Percentiles rank a stretch among this genome's conserved stretches.
Conservation (phyloP, 2,113 vertebrate species). For the Petroica traversi region DNA sequence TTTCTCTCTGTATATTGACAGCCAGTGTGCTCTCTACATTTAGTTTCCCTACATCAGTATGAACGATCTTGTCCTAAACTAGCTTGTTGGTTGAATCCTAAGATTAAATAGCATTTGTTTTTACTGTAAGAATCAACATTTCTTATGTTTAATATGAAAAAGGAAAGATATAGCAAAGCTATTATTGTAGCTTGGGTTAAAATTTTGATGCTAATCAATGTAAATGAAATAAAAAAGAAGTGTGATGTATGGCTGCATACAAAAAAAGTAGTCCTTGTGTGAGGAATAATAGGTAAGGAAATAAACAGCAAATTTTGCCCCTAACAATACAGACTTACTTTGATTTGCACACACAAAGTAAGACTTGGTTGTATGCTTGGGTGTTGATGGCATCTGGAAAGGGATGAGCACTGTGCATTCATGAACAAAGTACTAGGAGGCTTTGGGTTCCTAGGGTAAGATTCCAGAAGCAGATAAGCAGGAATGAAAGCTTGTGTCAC, state of each 20-base stretch:
- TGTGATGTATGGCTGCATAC: no score
- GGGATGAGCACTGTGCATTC: not conserved
- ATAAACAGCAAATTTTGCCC: not conserved
- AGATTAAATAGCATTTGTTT: not conserved
- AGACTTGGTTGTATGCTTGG: not conserved
- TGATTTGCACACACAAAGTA: not conserved
- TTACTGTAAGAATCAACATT: not conserved
- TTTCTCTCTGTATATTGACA: not conserved
- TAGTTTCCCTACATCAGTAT: not conserved
- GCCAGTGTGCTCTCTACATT: not conserved
- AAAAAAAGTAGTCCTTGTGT: not conserved
- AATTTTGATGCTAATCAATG: not conserved
- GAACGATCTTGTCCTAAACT: not conserved
- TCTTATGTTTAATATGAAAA: not conserved
- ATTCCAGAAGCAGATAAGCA: not conserved
- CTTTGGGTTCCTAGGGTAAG: not conserved
- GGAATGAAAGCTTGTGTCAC: no score
- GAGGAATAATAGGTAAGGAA: not conserved
- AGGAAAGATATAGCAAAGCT: not conserved
- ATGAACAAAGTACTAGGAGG: not conserved
- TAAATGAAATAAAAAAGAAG: not conserved
- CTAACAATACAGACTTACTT: not conserved
- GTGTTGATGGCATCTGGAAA: not conserved
- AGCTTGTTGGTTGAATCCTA: not conserved
- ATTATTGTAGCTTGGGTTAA: not conserved